Evolutionary conservation across 2,113 vertebrate species (phyloP).

Genomic region (Xiphorhynchus elegans): DNA sequence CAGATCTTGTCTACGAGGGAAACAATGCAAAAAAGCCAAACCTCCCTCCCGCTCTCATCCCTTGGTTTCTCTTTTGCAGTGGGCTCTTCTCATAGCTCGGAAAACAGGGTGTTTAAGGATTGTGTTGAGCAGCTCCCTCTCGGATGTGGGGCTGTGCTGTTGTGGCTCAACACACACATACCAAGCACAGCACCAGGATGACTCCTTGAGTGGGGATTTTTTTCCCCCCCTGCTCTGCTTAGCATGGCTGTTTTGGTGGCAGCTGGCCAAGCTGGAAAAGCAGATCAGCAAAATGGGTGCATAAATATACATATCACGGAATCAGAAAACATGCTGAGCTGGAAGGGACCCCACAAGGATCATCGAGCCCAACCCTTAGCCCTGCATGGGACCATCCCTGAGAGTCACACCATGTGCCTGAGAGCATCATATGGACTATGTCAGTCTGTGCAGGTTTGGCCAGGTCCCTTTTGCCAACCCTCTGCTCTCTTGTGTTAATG

Average conservation of each 20-base stretch:
- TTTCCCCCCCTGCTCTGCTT: neutral
- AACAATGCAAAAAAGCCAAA: neutral
- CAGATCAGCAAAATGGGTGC: neutral
- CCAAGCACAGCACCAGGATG: neutral
- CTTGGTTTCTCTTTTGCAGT: neutral
- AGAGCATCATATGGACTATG: neutral
- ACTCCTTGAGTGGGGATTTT: neutral
- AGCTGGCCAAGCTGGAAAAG: neutral
- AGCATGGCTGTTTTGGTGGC: neutral
- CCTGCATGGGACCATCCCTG: neutral
- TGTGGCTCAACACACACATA: rapidly evolving
- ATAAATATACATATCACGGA: neutral
- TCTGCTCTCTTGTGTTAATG: neutral
- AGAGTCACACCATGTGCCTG: neutral
- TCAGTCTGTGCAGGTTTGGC: neutral
- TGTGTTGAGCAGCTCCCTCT: neutral
- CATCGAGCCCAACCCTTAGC: neutral
- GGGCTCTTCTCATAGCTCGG: neutral
- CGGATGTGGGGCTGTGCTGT: rapidly evolving
- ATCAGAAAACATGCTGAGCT: neutral
- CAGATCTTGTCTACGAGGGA: neutral
- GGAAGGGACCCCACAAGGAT: neutral
- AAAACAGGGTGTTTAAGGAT: neutral
- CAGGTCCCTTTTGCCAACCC: neutral
- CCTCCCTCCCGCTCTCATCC: neutral